These are phyloP conservation scores for Sinella curviseta DNA, from an alignment of 1,140 invertebrate genomes.

Conservation along the genomic window DNA sequence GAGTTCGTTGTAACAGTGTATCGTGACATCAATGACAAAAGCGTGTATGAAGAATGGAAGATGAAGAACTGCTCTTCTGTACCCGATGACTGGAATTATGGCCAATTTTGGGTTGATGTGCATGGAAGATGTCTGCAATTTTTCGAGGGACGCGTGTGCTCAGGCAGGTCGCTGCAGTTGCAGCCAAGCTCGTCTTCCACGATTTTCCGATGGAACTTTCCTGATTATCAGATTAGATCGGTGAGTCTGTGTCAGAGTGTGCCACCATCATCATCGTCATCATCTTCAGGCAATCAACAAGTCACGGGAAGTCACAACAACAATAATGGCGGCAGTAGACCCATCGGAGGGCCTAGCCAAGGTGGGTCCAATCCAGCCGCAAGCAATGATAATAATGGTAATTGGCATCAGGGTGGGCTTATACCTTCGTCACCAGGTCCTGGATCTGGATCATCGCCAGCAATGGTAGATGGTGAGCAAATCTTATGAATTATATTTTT, in stretches of 20 bases:
- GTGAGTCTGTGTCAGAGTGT: slow-evolving; percentile 29
- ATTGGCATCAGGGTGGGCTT: slow-evolving; percentile 4
- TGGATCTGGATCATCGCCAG: neutral
- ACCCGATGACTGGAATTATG: slow-evolving; percentile 11
- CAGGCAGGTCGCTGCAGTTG: slow-evolving; percentile 31
- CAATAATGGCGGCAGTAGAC: neutral
- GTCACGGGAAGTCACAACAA: neutral
- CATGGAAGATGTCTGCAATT: slow-evolving; percentile 36
- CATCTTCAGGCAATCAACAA: neutral
- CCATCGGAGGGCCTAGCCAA: neutral
- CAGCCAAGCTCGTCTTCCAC: slow-evolving; percentile 5
- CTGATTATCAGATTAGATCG: slow-evolving; percentile 25
- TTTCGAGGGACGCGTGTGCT: slow-evolving; percentile 34
- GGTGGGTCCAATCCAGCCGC: too few species aligned
- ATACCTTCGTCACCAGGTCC: neutral
- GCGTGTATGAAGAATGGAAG: slow-evolving; percentile 30
- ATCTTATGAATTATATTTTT: too few species aligned
- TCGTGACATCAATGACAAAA: slow-evolving; percentile 28
- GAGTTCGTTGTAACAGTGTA: slow-evolving; percentile 31
- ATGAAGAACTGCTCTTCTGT: slow-evolving; percentile 33
- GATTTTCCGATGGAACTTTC: slow-evolving; percentile 36
- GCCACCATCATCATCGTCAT: neutral
- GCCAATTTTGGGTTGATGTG: slow-evolving; percentile 36
- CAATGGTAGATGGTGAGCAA: neutral
- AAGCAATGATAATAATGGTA: neutral